Percentiles rank a stretch among this genome's conserved stretches.
Conservation (phyloP, 2,888 invertebrate genomes). For the Rhopalosiphum nymphaeae region DNA sequence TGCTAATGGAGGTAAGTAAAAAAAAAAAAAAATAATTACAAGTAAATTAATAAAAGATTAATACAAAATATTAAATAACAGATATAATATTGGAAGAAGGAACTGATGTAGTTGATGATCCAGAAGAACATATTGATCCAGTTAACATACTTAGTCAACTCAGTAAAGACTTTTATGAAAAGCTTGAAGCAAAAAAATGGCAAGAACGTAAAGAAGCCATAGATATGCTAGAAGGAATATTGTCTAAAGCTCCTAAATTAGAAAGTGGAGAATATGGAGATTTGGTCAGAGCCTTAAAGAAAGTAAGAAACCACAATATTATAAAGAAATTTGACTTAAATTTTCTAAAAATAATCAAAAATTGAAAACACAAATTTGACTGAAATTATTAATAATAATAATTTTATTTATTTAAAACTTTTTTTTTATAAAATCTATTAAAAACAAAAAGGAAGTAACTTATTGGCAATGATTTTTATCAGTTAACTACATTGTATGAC, state of each 20-base stretch:
- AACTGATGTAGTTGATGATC: slow-evolving; percentile 79
- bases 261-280: slow-evolving; percentile 95
- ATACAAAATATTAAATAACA: slow-evolving; percentile 72
- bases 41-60: background rate
- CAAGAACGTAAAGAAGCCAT: slow-evolving; percentile 94
- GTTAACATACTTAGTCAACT: slow-evolving; percentile 93
- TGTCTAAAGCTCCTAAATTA: slow-evolving; percentile 83
- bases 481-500: background rate
- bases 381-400: background rate
- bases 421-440: background rate
- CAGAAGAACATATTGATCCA: slow-evolving; percentile 90
- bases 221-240: slow-evolving; percentile 83
- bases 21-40: background rate
- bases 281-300: slow-evolving; percentile 87
- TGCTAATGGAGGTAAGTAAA: slow-evolving; percentile 70
- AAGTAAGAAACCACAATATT: slow-evolving; percentile 74
- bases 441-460: background rate
- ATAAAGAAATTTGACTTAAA: background rate
- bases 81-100: slow-evolving; percentile 74
- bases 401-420: background rate
- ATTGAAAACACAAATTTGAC: background rate
- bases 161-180: slow-evolving; percentile 95
- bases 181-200: slow-evolving; percentile 96
- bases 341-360: background rate
- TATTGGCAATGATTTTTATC: background rate